A percentile compares a stretch with the other conserved stretches of the same genome.
Conservation (phyloP, 1,140 invertebrate genomes). For the Drosophila suzukii region DNA sequence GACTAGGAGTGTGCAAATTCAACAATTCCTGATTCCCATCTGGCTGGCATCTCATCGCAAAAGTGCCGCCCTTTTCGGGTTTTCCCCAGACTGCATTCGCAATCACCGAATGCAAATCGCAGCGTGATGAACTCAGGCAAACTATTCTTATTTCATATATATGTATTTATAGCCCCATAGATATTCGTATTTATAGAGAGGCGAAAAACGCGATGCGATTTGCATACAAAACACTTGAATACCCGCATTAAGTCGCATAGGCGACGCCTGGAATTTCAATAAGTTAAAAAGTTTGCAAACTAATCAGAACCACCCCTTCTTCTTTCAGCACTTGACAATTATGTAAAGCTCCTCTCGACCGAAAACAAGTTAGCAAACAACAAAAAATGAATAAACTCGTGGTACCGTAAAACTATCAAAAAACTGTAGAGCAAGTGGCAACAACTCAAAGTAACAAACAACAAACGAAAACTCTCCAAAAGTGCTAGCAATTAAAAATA, state of each 20-base stretch:
- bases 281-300: slow-evolving; percentile 47
- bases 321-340: slow-evolving; percentile 64
- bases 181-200: slow-evolving; percentile 41
- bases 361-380: slow-evolving; percentile 42
- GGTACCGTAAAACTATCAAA: slow-evolving; percentile 72
- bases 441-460: slow-evolving; percentile 9
- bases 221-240: slow-evolving; percentile 72
- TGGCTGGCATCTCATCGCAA: slow-evolving; percentile 20
- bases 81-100: slow-evolving; percentile 35
- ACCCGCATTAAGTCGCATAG: slow-evolving; percentile 12
- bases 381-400: slow-evolving; percentile 81
- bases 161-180: slow-evolving; percentile 11
- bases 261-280: slow-evolving; percentile 56
- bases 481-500: slow-evolving; percentile 79
- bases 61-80: slow-evolving; percentile 40
- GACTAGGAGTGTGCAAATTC: slow-evolving; percentile 31
- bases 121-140: slow-evolving; percentile 35
- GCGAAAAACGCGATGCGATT: slow-evolving; percentile 52
- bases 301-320: slow-evolving; percentile 52
- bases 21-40: slow-evolving; percentile 30
- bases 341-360: slow-evolving; percentile 62
- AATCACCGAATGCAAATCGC: slow-evolving; percentile 28
- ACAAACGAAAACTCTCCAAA: slow-evolving; percentile 45
- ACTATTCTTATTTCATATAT: slow-evolving; percentile 46
- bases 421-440: slow-evolving; percentile 31